Percentiles rank a stretch among this genome's conserved stretches.
phyloP scores from a whole-genome alignment of 2,113 vertebrate species.

The Pteropus alecto region DNA sequence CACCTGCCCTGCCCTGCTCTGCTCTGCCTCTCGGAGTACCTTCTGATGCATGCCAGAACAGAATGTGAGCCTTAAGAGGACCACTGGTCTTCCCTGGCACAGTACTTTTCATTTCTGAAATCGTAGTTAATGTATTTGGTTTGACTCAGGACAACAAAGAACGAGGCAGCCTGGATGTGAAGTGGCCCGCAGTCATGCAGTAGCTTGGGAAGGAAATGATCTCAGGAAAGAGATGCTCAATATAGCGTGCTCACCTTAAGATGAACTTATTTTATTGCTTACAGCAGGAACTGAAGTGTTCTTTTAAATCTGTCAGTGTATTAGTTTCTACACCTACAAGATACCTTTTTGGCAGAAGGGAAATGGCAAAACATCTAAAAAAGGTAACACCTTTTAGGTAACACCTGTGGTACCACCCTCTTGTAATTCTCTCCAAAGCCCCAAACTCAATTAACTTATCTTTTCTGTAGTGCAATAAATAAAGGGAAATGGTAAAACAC shows the following conservation, averaged over 20 bases:
- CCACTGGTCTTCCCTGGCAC: background rate
- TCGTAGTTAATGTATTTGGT: background rate
- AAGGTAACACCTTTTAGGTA: background rate
- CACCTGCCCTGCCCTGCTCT: background rate
- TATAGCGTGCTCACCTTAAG: background rate
- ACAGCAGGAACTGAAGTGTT: background rate
- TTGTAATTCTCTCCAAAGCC: background rate
- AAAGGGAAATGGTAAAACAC: background rate
- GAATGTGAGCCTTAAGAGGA: background rate
- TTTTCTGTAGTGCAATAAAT: background rate
- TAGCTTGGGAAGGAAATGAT: background rate
- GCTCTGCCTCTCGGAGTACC: too few species aligned
- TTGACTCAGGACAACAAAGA: background rate
- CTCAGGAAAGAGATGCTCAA: constrained; percentile 27
- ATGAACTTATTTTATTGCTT: background rate
- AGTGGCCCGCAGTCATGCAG: background rate
- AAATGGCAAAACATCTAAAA: background rate
- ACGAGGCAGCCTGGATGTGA: background rate
- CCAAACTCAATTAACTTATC: background rate
- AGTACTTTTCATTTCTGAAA: background rate
- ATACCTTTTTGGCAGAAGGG: background rate
- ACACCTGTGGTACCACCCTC: background rate
- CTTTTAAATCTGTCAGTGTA: background rate
- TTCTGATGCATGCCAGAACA: background rate
- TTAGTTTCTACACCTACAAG: background rate